These are phyloP conservation scores for Paradisaea rubra DNA, from an alignment of 2,113 vertebrate genomes.

Conservation along the genomic window DNA sequence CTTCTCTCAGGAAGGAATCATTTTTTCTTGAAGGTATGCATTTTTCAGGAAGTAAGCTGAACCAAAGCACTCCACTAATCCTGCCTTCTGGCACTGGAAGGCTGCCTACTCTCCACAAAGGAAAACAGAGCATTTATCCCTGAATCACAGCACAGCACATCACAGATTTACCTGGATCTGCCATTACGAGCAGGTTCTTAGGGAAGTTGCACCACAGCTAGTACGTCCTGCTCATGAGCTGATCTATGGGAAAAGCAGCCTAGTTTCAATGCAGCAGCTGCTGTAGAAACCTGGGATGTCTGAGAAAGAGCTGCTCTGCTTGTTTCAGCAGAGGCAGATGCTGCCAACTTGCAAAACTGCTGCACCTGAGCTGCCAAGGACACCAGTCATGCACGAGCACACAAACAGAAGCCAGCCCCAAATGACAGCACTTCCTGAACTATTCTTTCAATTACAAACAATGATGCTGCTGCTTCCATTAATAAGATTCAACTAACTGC, in stretches of 20 bases:
- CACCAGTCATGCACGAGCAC: accelerated
- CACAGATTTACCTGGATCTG: neutral
- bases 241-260: neutral
- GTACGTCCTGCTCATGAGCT: neutral
- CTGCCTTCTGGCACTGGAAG: neutral
- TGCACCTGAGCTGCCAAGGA: neutral
- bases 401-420: neutral
- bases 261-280: neutral
- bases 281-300: neutral
- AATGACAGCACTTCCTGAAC: neutral
- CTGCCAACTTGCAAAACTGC: neutral
- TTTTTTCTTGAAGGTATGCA: neutral
- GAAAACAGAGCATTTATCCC: neutral
- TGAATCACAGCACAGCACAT: neutral
- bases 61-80: neutral
- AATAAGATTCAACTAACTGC: neutral
- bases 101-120: neutral
- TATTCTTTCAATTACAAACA: neutral
- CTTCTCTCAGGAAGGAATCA: neutral
- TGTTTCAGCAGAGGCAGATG: neutral
- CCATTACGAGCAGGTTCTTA: neutral
- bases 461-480: neutral
- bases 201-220: neutral
- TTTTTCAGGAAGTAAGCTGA: neutral
- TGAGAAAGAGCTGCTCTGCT: neutral